These are phyloP conservation scores for Henricia sp. DNA, from an alignment of 53 echinoderm and acorn worm species.

Conservation along the genomic window DNA sequence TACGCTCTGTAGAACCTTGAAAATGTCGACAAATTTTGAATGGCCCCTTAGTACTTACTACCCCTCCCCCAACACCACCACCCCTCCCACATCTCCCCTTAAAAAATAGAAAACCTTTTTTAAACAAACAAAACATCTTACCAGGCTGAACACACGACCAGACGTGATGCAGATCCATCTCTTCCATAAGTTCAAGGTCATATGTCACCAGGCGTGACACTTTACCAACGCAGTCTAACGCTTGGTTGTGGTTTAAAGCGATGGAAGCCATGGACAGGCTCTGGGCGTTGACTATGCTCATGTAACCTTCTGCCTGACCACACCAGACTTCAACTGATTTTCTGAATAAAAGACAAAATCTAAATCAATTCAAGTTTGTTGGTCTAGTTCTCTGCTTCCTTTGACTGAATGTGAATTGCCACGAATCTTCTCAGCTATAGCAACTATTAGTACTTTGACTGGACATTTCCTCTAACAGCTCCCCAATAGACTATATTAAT, in stretches of 20 bases:
- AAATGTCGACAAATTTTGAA: too few species aligned
- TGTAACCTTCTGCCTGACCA: conserved; percentile 84
- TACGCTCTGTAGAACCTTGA: too few species aligned
- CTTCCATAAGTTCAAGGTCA: conserved; percentile 79
- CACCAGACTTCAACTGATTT: conserved; percentile 86
- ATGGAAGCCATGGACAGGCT: conserved; percentile 52
- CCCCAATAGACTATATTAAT: too few species aligned
- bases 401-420: too few species aligned
- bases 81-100: too few species aligned
- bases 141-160: conserved; percentile 93
- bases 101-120: too few species aligned
- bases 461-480: too few species aligned
- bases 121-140: too few species aligned
- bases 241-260: conserved; percentile 64
- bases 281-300: conserved; percentile 72
- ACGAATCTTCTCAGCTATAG: too few species aligned
- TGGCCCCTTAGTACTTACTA: too few species aligned
- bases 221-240: conserved; percentile 64
- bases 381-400: neutral
- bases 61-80: too few species aligned
- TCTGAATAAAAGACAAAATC: neutral
- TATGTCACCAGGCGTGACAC: conserved; percentile 90
- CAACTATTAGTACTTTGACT: too few species aligned
- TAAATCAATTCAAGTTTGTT: neutral
- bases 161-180: conserved; percentile 68